Percentiles rank a stretch among this genome's conserved stretches.
Evolutionary conservation across 2,797 vertebrate species (phyloP).

Genomic region (Sebastes nivosus): DNA sequence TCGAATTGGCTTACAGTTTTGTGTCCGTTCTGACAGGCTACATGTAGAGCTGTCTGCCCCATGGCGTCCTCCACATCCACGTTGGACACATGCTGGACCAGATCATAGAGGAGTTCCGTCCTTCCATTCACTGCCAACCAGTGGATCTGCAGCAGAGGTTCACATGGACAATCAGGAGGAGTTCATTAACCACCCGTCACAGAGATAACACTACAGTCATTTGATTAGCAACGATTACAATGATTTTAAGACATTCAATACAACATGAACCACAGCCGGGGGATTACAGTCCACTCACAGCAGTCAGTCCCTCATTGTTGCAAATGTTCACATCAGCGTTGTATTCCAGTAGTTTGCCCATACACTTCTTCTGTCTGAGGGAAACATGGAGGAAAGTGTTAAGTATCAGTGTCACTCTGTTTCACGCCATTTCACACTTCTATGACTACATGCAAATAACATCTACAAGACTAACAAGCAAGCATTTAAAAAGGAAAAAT

Average conservation of each 20-base stretch:
- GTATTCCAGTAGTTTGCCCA: slow-evolving; percentile 95
- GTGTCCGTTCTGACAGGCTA: slow-evolving; percentile 98
- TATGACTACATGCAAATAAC: background rate
- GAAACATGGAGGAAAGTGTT: background rate
- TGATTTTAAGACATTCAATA: background rate
- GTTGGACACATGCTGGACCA: slow-evolving; percentile 96
- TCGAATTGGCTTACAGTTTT: slow-evolving; percentile 86
- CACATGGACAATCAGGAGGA: background rate
- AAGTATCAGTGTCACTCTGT: background rate
- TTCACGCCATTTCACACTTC: background rate
- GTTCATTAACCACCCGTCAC: background rate
- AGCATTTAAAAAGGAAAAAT: background rate
- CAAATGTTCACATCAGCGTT: slow-evolving; percentile 99
- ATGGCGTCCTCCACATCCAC: slow-evolving; percentile 99
- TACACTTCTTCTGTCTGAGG: slow-evolving; percentile 98
- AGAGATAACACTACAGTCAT: background rate
- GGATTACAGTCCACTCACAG: slow-evolving; percentile 85
- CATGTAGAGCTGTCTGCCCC: slow-evolving; percentile 98
- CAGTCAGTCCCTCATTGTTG: slow-evolving; percentile 98
- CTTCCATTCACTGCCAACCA: slow-evolving; percentile 98
- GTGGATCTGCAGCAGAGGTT: slow-evolving; percentile 87
- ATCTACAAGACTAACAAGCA: background rate
- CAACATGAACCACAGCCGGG: background rate
- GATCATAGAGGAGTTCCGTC: slow-evolving; percentile 96
- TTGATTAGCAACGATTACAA: background rate